Base-by-base conservation (phyloP, 2,797 vertebrate genomes). In the Phrynocephalus guinanensis region DNA sequence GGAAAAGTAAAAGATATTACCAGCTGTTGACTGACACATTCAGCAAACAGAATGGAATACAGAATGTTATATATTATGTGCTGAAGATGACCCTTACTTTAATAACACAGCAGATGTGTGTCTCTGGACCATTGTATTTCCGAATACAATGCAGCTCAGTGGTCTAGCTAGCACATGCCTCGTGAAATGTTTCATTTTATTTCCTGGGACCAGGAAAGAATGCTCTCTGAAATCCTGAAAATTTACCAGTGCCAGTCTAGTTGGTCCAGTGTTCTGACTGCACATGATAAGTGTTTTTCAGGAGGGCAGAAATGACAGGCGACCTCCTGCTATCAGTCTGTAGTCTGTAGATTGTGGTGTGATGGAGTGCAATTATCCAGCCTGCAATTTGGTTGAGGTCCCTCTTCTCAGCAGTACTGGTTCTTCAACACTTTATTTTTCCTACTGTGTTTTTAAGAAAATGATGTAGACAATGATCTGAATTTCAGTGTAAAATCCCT, bases 371-470 rank as follows among this genome's bases (percentile, higher is more conserved):
- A 91, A 93, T 94, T 92, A 84, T 84, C 5, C 2, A 91, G 78
- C 76, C 88, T 93, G 91, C 93, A 90, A 91, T 91, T 92, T 92
- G 84, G 84, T 85, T 90, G 91, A 86, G 44, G 85, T 70, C 88
- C 87, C 90, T 89, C 85, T 82, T 67, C 50, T 81, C 84, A 86
- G 92, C 87, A 89, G 86, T 84, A 91, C 48, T 82, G 91, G 82
- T 93, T 92, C 82, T 91, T 90, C 90, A 60, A 83, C 92, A 89
- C 78, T 83, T 91, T 90, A 70, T 26, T 83, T 82, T 67, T 44
- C 67, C 70, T 73, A 22, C 6, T 77, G 52, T 87, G 85, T 83
- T 82, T 85, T 20, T 26, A 5, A 63, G n/a, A 8, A 70, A 68
- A 30, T 28, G 6, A 26, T 48, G n/a, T 60, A 70, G 81, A 60